A percentile compares a stretch with the other conserved stretches of the same genome.
These are phyloP conservation scores for Agrochola litura DNA, from an alignment of 2,888 invertebrate genomes.

Conservation along the genomic window DNA sequence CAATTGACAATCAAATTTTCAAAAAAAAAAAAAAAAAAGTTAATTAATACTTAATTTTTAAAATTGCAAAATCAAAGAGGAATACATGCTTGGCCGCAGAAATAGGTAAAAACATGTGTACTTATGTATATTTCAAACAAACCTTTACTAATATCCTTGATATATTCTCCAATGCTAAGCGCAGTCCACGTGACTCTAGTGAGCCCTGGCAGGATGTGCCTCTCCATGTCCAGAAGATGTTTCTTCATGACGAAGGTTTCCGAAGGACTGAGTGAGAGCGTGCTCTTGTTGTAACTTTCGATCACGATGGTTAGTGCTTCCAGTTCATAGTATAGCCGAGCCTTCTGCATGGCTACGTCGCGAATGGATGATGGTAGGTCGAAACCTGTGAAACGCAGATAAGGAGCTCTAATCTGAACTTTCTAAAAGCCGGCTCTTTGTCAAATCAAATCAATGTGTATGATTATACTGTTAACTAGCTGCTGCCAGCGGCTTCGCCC, in stretches of 20 bases:
- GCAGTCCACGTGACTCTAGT: constrained; percentile 97
- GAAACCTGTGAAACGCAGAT: constrained; percentile 74
- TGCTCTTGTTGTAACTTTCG: constrained; percentile 91
- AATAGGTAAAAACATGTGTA: background rate
- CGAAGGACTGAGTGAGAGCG: constrained; percentile 92
- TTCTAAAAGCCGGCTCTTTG: background rate
- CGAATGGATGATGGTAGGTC: constrained; percentile 87
- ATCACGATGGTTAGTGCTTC: constrained; percentile 91
- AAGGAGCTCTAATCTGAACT: background rate
- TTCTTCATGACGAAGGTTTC: constrained; percentile 93
- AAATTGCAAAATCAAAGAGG: no score
- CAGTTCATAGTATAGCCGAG: constrained; percentile 92
- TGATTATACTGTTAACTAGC: no score
- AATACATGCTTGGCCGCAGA: background rate
- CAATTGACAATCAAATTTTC: no score
- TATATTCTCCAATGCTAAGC: constrained; percentile 94
- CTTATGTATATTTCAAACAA: constrained; percentile 1
- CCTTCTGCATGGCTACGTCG: constrained; percentile 91
- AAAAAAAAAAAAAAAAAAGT: no score
- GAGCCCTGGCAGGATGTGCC: constrained; percentile 94
- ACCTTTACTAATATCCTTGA: constrained; percentile 87
- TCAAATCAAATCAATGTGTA: background rate
- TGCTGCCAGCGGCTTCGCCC: no score
- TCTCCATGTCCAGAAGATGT: constrained; percentile 93
- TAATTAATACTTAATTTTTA: no score